A percentile compares a stretch with the other conserved stretches of the same genome.
Conservation (phyloP, 2,797 vertebrate species). For the Mormyrus hasselquistii region DNA sequence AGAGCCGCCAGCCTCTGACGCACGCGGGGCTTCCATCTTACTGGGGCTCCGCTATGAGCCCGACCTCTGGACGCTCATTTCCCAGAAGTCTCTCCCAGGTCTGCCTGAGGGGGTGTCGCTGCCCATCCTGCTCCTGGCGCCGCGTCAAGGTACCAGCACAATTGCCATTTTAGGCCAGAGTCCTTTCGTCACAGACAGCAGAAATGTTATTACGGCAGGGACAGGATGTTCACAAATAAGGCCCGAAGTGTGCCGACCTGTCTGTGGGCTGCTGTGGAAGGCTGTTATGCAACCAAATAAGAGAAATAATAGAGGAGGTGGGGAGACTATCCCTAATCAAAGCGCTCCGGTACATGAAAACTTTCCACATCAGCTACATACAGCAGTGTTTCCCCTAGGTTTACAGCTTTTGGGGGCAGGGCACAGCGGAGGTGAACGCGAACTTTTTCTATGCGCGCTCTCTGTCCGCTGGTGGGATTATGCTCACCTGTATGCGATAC, state of each 20-base stretch:
- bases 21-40: neutral
- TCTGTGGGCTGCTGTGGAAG: neutral
- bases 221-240: conserved; percentile 54
- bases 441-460: no score
- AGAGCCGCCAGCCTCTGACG: neutral
- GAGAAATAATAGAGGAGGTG: neutral
- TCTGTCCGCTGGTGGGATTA: no score
- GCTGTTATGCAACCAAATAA: neutral
- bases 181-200: conserved; percentile 41
- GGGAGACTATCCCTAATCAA: neutral
- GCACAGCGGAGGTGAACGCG: no score
- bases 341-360: neutral
- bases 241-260: conserved; percentile 42
- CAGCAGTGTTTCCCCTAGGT: no score
- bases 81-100: neutral
- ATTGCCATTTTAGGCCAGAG: conserved; percentile 56
- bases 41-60: neutral
- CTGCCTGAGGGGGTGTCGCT: neutral
- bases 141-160: conserved; percentile 45
- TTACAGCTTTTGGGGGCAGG: no score
- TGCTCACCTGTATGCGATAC: no score
- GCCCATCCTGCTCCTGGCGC: conserved; percentile 39
- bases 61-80: neutral
- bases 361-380: neutral
- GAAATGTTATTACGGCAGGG: conserved; percentile 51